These are phyloP conservation scores for Notodromas monacha DNA, from an alignment of 2,888 invertebrate genomes.

Conservation along the genomic window DNA sequence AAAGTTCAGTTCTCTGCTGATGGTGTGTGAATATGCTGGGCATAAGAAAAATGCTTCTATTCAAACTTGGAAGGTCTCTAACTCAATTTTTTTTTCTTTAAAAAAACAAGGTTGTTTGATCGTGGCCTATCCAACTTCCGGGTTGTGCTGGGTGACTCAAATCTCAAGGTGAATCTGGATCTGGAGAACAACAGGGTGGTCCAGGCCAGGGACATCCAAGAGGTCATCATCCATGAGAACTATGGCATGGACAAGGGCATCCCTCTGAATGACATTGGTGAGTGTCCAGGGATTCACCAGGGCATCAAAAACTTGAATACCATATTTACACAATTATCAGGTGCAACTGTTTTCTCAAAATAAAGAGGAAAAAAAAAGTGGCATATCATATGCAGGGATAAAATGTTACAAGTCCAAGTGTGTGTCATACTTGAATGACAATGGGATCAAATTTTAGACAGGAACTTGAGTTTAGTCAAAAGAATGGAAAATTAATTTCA, in stretches of 20 bases:
- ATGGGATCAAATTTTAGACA: no score
- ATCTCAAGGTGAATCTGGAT: conserved; percentile 10
- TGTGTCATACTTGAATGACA: no score
- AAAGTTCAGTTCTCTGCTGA: no score
- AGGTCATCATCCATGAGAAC: conserved; percentile 9
- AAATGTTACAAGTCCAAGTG: no score
- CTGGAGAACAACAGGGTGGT: conserved; percentile 8
- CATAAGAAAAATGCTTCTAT: background rate
- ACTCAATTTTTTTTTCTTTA: background rate
- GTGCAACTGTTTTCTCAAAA: no score
- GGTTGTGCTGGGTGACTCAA: conserved; percentile 10
- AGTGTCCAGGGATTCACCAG: conserved; percentile 5
- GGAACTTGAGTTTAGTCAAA: no score
- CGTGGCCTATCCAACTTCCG: conserved; percentile 7
- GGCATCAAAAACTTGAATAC: no score
- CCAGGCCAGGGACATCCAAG: conserved; percentile 9
- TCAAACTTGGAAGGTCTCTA: background rate
- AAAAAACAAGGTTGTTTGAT: conserved; percentile 8
- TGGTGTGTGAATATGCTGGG: no score
- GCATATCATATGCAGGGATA: no score
- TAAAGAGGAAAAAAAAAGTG: no score
- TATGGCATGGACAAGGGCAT: conserved; percentile 9
- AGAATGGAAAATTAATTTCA: no score
- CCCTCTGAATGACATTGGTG: conserved; percentile 10
- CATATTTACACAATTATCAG: no score